Conservation (phyloP, 2,888 invertebrate species). For the Linnaemya tessellans region DNA sequence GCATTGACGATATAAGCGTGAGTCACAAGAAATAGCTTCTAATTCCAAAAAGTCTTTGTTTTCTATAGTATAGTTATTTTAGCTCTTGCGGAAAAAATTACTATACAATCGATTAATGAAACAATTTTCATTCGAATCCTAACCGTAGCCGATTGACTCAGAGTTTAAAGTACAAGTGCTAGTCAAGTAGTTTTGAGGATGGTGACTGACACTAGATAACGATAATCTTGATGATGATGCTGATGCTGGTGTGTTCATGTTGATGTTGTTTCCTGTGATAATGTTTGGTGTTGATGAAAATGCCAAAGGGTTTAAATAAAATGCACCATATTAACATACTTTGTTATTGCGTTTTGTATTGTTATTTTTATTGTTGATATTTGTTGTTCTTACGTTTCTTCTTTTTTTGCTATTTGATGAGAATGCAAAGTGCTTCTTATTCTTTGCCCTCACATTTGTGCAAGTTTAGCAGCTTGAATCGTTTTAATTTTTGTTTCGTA, state of each 20-base stretch:
- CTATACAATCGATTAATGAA: background rate
- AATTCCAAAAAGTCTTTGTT: no score
- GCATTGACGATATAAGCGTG: no score
- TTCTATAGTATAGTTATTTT: no score
- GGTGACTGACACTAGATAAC: constrained; percentile 1
- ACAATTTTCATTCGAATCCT: background rate
- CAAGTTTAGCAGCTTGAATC: constrained; percentile 31
- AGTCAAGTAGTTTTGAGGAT: constrained; percentile 24
- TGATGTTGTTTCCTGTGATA: constrained; percentile 45
- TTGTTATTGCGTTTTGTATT: constrained; percentile 55
- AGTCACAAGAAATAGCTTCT: no score
- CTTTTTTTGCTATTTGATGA: constrained; percentile 46
- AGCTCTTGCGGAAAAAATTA: no score
- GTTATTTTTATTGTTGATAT: constrained; percentile 18
- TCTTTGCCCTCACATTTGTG: constrained; percentile 5
- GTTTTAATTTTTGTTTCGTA: constrained; percentile 25
- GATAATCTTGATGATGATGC: background rate
- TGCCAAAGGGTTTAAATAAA: constrained; percentile 67
- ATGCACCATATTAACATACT: constrained; percentile 58
- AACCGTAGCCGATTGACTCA: background rate
- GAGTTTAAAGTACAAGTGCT: constrained; percentile 18
- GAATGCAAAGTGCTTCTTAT: constrained; percentile 50
- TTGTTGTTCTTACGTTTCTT: constrained; percentile 12
- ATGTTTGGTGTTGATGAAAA: constrained; percentile 56
- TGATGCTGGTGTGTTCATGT: constrained; percentile 29